Conservation (phyloP, 1,140 invertebrate species). For the Drosophila ironensis region DNA sequence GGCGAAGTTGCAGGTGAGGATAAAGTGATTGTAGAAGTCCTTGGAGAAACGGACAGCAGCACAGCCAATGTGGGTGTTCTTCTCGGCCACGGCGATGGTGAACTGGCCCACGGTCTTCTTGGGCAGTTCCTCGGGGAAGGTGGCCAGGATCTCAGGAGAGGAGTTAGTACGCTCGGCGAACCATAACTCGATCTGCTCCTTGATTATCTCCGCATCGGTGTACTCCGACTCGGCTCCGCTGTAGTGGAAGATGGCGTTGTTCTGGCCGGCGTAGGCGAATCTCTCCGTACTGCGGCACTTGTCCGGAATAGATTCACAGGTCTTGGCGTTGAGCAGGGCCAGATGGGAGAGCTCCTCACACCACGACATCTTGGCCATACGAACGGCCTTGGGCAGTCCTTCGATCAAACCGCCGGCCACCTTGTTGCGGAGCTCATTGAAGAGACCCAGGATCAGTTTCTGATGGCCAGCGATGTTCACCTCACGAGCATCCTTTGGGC, state of each 20-base stretch:
- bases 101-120: constrained; percentile 58
- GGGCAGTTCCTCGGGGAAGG: constrained; percentile 54
- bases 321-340: constrained; percentile 50
- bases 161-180: constrained; percentile 49
- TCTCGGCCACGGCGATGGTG: constrained; percentile 55
- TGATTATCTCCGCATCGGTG: constrained; percentile 56
- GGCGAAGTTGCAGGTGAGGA: constrained; percentile 58
- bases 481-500: constrained; percentile 47
- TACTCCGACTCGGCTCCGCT: constrained; percentile 54
- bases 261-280: constrained; percentile 67
- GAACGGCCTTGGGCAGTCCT: constrained; percentile 41
- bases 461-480: constrained; percentile 35
- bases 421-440: constrained; percentile 62
- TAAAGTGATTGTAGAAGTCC: constrained; percentile 62
- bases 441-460: constrained; percentile 50
- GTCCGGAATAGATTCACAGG: constrained; percentile 54
- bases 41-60: constrained; percentile 49
- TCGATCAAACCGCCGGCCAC: constrained; percentile 52
- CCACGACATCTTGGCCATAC: constrained; percentile 71
- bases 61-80: constrained; percentile 56
- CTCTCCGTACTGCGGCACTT: constrained; percentile 70
- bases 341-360: constrained; percentile 58
- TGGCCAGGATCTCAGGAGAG: constrained; percentile 48
- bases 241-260: constrained; percentile 64
- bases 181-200: constrained; percentile 69